Evolutionary conservation across 2,113 vertebrate genomes (phyloP).

Genomic region (Plectropomus leopardus): DNA sequence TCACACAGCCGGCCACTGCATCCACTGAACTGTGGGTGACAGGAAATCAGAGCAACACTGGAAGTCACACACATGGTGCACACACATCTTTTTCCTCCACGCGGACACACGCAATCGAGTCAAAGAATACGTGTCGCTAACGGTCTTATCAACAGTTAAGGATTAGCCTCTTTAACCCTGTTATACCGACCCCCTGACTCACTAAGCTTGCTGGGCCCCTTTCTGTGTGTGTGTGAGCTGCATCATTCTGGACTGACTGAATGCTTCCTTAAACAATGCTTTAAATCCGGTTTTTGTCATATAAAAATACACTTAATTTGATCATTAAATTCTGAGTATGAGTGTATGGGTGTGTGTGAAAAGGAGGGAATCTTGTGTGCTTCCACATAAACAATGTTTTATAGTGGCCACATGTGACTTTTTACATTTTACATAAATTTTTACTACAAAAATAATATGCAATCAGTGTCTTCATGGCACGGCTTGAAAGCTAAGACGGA

Average conservation of each 20-base stretch:
- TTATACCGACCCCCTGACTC: conserved; percentile 61
- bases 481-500: conserved; percentile 4
- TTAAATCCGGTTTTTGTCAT: neutral
- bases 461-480: neutral
- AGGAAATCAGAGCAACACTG: conserved; percentile 21
- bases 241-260: neutral
- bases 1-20: conserved; percentile 21
- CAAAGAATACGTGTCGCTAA: conserved; percentile 46
- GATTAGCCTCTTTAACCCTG: conserved; percentile 66
- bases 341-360: neutral
- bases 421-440: conserved; percentile 33
- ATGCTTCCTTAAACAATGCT: neutral
- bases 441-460: conserved; percentile 12
- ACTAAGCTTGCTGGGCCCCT: conserved; percentile 43
- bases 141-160: conserved; percentile 57
- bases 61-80: conserved; percentile 23
- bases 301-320: conserved; percentile 8
- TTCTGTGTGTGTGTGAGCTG: conserved; percentile 9
- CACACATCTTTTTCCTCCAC: neutral
- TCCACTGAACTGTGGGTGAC: conserved; percentile 23
- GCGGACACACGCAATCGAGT: conserved; percentile 18
- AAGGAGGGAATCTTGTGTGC: neutral
- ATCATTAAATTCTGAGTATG: neutral
- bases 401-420: conserved; percentile 8
- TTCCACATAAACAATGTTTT: neutral